Conservation (phyloP, 2,888 invertebrate species). For the Spialia ferax region DNA sequence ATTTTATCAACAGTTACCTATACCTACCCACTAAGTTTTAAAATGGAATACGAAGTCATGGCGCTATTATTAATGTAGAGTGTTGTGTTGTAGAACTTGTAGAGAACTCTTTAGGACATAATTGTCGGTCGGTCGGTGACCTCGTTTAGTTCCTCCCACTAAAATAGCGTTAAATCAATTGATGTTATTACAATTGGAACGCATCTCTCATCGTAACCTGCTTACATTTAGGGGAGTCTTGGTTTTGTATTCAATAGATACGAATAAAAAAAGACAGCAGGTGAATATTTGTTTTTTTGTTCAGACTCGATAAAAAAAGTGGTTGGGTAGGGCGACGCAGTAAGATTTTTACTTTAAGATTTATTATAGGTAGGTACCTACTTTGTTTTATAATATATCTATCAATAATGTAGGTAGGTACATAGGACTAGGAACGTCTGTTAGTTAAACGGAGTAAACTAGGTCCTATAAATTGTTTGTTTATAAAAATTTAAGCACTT, state of each 20-base stretch:
- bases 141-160: conserved; percentile 82
- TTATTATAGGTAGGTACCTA: no score
- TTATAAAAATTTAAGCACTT: no score
- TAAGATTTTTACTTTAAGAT: conserved; percentile 28
- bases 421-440: neutral
- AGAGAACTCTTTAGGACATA: conserved; percentile 78
- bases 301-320: conserved; percentile 32
- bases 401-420: neutral
- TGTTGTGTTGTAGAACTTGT: conserved; percentile 56
- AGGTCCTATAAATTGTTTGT: no score
- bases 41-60: conserved; percentile 43
- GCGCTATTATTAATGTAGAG: conserved; percentile 50
- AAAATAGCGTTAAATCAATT: conserved; percentile 86
- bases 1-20: no score
- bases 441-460: no score
- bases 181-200: conserved; percentile 84
- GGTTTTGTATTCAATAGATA: conserved; percentile 43
- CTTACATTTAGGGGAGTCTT: conserved; percentile 63
- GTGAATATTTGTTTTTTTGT: conserved; percentile 58
- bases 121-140: conserved; percentile 84
- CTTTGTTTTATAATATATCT: neutral
- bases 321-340: conserved; percentile 29
- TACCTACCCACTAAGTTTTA: neutral
- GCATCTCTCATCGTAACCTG: conserved; percentile 73
- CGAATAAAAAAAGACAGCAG: conserved; percentile 56